phyloP scores from a whole-genome alignment of 2,113 vertebrate species.

The Paracanthobrama guichenoti region DNA sequence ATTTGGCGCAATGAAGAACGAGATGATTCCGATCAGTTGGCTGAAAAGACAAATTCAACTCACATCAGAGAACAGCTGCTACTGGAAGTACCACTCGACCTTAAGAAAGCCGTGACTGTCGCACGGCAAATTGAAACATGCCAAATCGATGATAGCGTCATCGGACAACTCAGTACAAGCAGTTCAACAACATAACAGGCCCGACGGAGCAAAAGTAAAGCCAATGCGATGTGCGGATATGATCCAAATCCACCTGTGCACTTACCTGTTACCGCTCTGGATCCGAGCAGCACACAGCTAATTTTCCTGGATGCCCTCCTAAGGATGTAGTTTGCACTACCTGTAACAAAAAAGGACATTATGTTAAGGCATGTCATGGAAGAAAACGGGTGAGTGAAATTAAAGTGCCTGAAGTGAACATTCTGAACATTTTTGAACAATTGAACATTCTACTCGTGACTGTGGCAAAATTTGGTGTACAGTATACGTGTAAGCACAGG shows the following conservation, averaged over 20 bases:
- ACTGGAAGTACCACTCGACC: background rate
- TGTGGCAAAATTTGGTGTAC: slow-evolving; percentile 9
- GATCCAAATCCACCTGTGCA: background rate
- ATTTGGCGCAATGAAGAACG: background rate
- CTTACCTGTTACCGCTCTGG: background rate
- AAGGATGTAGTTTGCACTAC: background rate
- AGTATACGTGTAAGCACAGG: background rate
- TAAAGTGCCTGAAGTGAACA: background rate
- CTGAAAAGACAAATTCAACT: background rate
- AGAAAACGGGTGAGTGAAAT: slow-evolving; percentile 16
- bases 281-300: background rate
- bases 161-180: background rate
- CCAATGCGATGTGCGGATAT: too few species aligned
- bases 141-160: background rate
- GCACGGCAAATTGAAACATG: background rate
- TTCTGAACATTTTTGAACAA: too few species aligned
- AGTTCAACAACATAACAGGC: background rate
- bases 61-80: background rate
- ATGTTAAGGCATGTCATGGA: background rate
- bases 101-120: background rate
- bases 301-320: slow-evolving; percentile 10
- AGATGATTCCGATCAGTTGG: background rate
- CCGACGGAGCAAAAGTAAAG: background rate
- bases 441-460: background rate
- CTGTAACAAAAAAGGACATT: slow-evolving; percentile 21